Conservation (phyloP, 2,113 vertebrate genomes). For the Hypocryptadius cinnamomeus region DNA sequence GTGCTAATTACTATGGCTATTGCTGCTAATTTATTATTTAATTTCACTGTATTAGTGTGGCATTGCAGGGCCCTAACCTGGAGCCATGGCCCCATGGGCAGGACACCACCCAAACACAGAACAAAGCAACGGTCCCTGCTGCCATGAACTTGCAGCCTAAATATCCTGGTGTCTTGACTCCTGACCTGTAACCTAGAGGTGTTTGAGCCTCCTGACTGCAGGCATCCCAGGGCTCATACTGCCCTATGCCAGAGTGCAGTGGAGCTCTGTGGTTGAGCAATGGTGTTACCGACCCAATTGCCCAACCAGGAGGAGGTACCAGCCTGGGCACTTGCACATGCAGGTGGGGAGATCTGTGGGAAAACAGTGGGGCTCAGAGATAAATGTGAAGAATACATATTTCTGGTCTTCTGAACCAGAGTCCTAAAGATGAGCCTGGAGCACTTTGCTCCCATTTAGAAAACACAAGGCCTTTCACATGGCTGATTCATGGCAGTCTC, state of each 20-base stretch:
- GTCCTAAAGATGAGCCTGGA: not conserved
- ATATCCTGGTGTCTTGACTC: not conserved
- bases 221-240: not conserved
- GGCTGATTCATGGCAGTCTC: constrained; percentile 1
- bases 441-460: not conserved
- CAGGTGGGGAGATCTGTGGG: not conserved
- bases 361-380: not conserved
- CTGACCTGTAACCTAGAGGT: not conserved
- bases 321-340: not conserved
- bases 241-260: not conserved
- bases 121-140: constrained; percentile 14
- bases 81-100: not conserved
- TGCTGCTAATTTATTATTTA: constrained; percentile 52
- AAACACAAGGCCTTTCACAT: not conserved
- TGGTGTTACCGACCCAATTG: not conserved
- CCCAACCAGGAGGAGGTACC: not conserved
- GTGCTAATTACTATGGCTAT: constrained; percentile 31
- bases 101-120: not conserved
- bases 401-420: not conserved
- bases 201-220: not conserved
- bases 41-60: constrained; percentile 32
- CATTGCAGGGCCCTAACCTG: not conserved
- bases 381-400: not conserved
- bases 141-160: not conserved
- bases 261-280: constrained; percentile 1